phyloP scores from a whole-genome alignment of 2,113 vertebrate species.

The Nesogale talazaci region DNA sequence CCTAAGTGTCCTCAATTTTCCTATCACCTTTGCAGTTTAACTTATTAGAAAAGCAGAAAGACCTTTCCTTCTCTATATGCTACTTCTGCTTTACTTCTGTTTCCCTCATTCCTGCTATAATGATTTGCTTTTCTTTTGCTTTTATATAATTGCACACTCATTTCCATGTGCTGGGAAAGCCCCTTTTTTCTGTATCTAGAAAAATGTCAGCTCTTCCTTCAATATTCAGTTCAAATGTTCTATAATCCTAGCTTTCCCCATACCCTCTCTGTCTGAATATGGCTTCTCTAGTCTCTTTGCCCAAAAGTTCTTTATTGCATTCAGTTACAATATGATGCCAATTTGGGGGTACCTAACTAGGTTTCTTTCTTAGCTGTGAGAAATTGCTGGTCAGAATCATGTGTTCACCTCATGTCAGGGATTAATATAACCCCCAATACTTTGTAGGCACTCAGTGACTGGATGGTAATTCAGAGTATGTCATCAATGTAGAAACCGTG shows the following conservation, averaged over 20 bases:
- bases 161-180: background rate
- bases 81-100: background rate
- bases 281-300: background rate
- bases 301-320: background rate
- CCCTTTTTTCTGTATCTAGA: background rate
- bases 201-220: constrained; percentile 15
- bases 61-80: background rate
- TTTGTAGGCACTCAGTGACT: background rate
- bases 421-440: background rate
- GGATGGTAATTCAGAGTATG: no score
- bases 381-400: background rate
- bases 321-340: background rate
- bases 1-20: background rate
- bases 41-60: background rate
- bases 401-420: background rate
- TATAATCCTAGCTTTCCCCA: background rate
- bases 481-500: no score
- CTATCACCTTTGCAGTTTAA: background rate
- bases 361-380: background rate
- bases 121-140: background rate
- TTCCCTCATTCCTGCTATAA: background rate
- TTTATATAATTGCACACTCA: background rate
- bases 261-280: background rate
- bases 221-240: background rate
- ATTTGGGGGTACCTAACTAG: background rate